Percentiles rank a stretch among this genome's conserved stretches.
Conservation (phyloP, 2,797 vertebrate species). For the Sphenodon punctatus region DNA sequence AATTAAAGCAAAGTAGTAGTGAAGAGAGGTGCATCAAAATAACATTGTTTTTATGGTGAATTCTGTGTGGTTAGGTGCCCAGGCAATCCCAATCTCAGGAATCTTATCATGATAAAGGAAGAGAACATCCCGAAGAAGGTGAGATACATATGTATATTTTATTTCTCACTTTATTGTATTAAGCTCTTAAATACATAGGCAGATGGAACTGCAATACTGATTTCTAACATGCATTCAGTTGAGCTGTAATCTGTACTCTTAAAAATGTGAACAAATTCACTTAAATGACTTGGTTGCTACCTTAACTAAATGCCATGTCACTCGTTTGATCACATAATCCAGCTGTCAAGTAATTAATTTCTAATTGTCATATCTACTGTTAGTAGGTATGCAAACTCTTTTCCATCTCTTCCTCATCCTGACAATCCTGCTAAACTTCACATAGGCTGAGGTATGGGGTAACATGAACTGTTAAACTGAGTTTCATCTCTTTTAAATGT, state of each 20-base stretch:
- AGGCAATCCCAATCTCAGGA: constrained; percentile 92
- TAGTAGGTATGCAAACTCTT: constrained; percentile 28
- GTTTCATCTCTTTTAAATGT: no score
- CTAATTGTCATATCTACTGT: no score
- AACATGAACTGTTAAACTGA: no score
- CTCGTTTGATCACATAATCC: constrained; percentile 51
- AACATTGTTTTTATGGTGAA: constrained; percentile 28
- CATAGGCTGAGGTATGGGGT: no score
- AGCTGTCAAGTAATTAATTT: no score
- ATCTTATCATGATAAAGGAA: constrained; percentile 95
- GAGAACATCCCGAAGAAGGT: constrained; percentile 94
- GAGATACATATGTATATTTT: constrained; percentile 61
- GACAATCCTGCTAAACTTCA: not conserved
- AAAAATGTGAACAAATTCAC: not conserved
- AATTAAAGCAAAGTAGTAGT: not conserved
- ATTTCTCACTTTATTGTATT: not conserved
- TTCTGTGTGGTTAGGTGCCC: constrained; percentile 81
- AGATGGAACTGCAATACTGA: not conserved
- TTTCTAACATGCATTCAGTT: not conserved
- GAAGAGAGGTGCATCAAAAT: not conserved
- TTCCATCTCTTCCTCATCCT: constrained; percentile 37
- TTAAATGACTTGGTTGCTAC: not conserved
- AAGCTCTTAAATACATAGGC: not conserved
- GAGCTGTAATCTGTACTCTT: not conserved
- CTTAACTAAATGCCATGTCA: constrained; percentile 37